phyloP scores from a whole-genome alignment of 2,113 vertebrate species.

The Emydocephalus ijimae region DNA sequence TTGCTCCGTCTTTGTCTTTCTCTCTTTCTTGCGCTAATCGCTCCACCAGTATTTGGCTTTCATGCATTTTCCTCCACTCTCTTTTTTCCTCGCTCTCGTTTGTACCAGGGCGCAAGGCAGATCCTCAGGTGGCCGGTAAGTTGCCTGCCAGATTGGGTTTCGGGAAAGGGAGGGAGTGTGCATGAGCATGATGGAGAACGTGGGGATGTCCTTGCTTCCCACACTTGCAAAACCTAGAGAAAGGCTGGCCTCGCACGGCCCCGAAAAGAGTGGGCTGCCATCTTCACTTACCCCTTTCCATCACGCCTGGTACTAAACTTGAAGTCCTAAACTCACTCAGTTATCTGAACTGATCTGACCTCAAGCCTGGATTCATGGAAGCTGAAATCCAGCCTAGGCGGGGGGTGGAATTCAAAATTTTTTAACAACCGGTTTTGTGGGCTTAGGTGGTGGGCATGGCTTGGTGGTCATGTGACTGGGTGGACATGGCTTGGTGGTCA shows the following conservation, averaged over 20 bases:
- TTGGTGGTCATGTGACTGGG: too few relatives aligned
- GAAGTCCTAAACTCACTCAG: neutral
- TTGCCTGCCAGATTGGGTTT: neutral
- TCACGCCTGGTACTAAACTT: neutral
- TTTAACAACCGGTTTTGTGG: too few relatives aligned
- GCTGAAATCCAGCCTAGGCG: neutral
- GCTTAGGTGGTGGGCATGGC: too few relatives aligned
- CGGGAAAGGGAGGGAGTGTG: rapidly evolving
- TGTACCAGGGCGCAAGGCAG: slow-evolving; percentile 2
- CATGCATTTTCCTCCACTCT: slow-evolving; percentile 20
- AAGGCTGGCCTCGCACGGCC: neutral
- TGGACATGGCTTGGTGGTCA: too few relatives aligned
- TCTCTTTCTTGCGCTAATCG: neutral
- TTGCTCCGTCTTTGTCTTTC: neutral
- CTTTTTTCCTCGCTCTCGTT: slow-evolving; percentile 21
- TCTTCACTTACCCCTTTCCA: neutral
- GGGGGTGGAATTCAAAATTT: too few relatives aligned
- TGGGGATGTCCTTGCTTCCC: neutral
- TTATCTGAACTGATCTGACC: neutral
- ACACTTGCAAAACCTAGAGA: neutral
- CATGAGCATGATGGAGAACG: neutral
- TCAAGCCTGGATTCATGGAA: neutral
- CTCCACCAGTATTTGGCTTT: neutral
- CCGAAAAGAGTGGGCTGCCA: neutral
- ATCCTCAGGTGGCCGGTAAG: slow-evolving; percentile 17